These are phyloP conservation scores for Chalcosyrphus nemorum DNA, from an alignment of 2,888 invertebrate species.

Conservation along the genomic window DNA sequence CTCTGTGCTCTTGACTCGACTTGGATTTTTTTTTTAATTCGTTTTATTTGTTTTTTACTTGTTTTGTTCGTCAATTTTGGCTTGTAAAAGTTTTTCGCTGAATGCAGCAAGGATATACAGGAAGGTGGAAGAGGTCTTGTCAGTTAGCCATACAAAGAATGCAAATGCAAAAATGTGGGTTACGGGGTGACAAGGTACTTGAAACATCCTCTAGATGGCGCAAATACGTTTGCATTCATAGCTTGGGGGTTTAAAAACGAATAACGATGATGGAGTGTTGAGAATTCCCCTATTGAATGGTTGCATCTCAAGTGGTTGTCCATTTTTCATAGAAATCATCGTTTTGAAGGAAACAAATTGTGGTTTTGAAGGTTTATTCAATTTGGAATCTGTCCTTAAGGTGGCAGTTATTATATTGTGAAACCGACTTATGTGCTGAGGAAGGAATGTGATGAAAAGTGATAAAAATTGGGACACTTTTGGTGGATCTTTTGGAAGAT, in stretches of 20 bases:
- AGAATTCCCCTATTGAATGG: too few species aligned
- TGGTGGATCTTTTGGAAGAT: too few species aligned
- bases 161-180: neutral
- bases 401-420: too few species aligned
- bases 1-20: neutral
- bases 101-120: constrained; percentile 36
- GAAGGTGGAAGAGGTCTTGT: neutral
- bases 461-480: too few species aligned
- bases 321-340: too few species aligned
- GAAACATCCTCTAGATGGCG: constrained; percentile 17
- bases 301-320: too few species aligned
- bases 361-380: too few species aligned
- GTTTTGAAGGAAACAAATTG: too few species aligned
- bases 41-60: constrained; percentile 48
- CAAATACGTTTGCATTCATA: constrained; percentile 5
- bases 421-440: too few species aligned
- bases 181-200: constrained; percentile 20
- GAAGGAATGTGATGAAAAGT: too few species aligned
- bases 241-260: neutral
- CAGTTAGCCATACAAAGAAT: constrained; percentile 1
- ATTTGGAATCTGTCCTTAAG: too few species aligned
- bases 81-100: constrained; percentile 45
- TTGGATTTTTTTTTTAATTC: constrained; percentile 44
- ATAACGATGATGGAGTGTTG: neutral
- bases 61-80: constrained; percentile 48